These are phyloP conservation scores for Ornithoptera alexandrae DNA, from an alignment of 2,888 invertebrate species.

Conservation along the genomic window DNA sequence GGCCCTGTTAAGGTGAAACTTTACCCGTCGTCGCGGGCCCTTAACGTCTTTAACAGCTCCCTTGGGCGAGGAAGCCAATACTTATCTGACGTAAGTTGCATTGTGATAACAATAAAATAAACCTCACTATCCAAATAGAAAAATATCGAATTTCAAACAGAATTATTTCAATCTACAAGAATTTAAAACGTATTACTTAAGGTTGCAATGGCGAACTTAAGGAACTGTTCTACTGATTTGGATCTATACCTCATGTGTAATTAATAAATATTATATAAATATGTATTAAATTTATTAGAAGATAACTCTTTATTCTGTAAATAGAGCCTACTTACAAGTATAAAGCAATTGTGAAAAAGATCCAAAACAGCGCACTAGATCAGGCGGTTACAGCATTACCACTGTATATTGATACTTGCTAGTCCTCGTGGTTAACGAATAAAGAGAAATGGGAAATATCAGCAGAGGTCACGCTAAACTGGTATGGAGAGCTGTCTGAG, in stretches of 20 bases:
- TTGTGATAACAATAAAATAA: slow-evolving; percentile 7
- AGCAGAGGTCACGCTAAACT: slow-evolving; percentile 49
- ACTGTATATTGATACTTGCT: slow-evolving; percentile 47
- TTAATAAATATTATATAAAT: too few relatives aligned
- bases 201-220: too few relatives aligned
- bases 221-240: too few relatives aligned
- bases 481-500: slow-evolving; percentile 58
- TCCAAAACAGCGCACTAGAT: slow-evolving; percentile 75
- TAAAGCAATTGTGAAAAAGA: slow-evolving; percentile 64
- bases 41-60: slow-evolving; percentile 12
- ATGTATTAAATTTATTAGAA: too few relatives aligned
- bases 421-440: slow-evolving; percentile 32
- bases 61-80: slow-evolving; percentile 8
- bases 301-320: slow-evolving; percentile 15
- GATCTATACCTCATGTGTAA: too few relatives aligned
- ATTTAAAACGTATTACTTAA: too few relatives aligned
- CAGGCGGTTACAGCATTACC: slow-evolving; percentile 58
- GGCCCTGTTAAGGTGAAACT: slow-evolving; percentile 4
- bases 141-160: neutral
- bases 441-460: slow-evolving; percentile 37
- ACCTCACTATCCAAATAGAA: neutral
- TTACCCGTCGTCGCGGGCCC: slow-evolving; percentile 2
- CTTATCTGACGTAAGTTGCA: slow-evolving; percentile 12
- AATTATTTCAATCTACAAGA: too few relatives aligned
- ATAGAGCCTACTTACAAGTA: slow-evolving; percentile 44